Percentiles rank a stretch among this genome's conserved stretches.
These are phyloP conservation scores for Pachydiplax longipennis DNA, from an alignment of 2,888 invertebrate species.

Conservation along the genomic window DNA sequence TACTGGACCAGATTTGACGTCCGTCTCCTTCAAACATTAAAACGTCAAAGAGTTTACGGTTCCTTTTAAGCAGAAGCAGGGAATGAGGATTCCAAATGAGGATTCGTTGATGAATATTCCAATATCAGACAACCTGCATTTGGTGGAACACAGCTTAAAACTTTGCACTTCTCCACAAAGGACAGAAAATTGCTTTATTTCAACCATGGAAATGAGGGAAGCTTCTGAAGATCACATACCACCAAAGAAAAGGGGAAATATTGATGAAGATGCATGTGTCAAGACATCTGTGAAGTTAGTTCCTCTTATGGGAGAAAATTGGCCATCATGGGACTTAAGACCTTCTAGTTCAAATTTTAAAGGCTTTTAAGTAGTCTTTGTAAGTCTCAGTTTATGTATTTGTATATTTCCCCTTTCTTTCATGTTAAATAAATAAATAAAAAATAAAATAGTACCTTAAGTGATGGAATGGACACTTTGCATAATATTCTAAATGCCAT, in stretches of 20 bases:
- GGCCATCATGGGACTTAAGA: constrained; percentile 20
- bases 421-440: no score
- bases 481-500: constrained; percentile 68
- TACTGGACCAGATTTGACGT: no score
- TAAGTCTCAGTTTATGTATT: no score
- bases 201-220: neutral
- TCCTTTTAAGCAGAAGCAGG: no score
- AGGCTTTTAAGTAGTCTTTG: neutral
- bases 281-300: constrained; percentile 38
- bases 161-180: constrained; percentile 59
- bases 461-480: neutral
- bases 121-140: constrained; percentile 61
- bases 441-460: neutral
- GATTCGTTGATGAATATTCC: constrained; percentile 63
- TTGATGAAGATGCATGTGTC: neutral
- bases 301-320: neutral
- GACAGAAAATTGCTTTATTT: constrained; percentile 55
- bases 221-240: constrained; percentile 51
- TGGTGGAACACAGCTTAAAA: constrained; percentile 62
- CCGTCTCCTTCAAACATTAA: no score
- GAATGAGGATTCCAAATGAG: constrained; percentile 53
- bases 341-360: neutral
- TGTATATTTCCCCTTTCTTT: no score
- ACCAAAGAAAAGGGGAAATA: neutral
- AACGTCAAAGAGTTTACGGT: no score